Percentiles rank a stretch among this genome's conserved stretches.
Evolutionary conservation across 2,797 vertebrate genomes (phyloP).

Genomic region (Macroramphosus scolopax): DNA sequence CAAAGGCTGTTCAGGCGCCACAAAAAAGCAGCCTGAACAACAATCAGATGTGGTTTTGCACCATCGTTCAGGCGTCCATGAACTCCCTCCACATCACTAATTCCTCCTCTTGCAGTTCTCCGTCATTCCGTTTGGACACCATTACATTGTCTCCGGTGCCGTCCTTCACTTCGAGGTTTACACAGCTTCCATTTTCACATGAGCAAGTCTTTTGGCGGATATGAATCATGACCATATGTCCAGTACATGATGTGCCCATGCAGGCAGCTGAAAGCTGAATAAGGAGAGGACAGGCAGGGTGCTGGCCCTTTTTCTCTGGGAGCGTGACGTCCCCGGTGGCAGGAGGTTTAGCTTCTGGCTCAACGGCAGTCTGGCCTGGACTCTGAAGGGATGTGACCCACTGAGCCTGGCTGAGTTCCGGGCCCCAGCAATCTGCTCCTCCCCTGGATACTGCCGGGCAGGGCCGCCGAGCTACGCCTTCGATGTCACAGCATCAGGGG

Average conservation of each 20-base stretch:
- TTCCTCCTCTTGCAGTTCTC: not conserved
- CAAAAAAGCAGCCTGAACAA: no score
- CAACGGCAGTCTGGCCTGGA: slow-evolving; percentile 38
- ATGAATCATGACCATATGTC: slow-evolving; percentile 70
- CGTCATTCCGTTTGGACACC: slow-evolving; percentile 2
- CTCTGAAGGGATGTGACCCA: slow-evolving; percentile 73
- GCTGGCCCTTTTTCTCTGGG: slow-evolving; percentile 40
- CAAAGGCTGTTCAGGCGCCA: no score
- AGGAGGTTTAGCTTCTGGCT: slow-evolving; percentile 49
- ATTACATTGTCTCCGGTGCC: not conserved
- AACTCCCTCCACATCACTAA: not conserved
- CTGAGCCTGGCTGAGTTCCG: slow-evolving; percentile 66
- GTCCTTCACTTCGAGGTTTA: slow-evolving; percentile 16
- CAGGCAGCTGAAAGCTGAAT: slow-evolving; percentile 41
- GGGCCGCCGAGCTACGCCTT: slow-evolving; percentile 15
- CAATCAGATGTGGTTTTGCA: no score
- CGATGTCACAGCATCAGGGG: slow-evolving; percentile 29
- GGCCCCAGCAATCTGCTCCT: slow-evolving; percentile 70
- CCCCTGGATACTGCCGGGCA: slow-evolving; percentile 38
- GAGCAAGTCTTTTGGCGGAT: slow-evolving; percentile 37
- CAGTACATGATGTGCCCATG: slow-evolving; percentile 53
- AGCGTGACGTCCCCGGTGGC: slow-evolving; percentile 60
- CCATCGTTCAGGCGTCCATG: no score
- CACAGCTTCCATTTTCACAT: slow-evolving; percentile 17
- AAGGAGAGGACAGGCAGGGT: slow-evolving; percentile 27